Conservation (phyloP, 2,888 invertebrate genomes). For the Drosophila suboccidentalis region DNA sequence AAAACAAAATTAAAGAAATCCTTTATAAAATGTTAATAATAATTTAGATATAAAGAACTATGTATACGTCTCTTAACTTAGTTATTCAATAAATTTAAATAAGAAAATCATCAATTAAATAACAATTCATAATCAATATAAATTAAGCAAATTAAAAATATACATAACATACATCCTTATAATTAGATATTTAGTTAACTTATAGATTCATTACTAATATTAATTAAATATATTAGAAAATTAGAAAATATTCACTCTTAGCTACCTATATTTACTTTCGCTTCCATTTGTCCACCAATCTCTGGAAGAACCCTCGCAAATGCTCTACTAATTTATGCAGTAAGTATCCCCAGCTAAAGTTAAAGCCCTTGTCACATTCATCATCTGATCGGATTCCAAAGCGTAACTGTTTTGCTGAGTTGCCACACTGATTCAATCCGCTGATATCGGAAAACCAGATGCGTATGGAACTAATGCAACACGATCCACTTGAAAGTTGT, state of each 20-base stretch:
- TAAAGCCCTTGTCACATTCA: slow-evolving; percentile 3
- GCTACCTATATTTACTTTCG: background rate
- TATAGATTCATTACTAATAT: no score
- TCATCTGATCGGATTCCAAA: background rate
- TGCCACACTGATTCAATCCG: slow-evolving; percentile 7
- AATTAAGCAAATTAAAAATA: background rate
- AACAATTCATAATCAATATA: no score
- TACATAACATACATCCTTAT: no score
- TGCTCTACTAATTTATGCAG: slow-evolving; percentile 10
- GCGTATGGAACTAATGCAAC: slow-evolving; percentile 40
- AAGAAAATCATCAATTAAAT: no score
- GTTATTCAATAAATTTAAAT: background rate
- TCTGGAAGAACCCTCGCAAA: slow-evolving; percentile 11
- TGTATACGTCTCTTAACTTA: background rate
- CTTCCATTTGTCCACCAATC: background rate
- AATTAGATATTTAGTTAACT: no score
- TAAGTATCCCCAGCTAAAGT: slow-evolving; percentile 13
- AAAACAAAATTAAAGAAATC: background rate
- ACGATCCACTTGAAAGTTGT: slow-evolving; percentile 3
- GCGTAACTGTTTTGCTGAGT: background rate
- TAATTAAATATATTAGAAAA: no score
- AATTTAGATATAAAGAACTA: no score
- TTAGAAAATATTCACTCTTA: background rate
- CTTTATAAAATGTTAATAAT: background rate
- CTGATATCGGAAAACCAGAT: slow-evolving; percentile 45